Conservation (phyloP, 2,113 vertebrate genomes). For the Nyctereutes procyonoides region DNA sequence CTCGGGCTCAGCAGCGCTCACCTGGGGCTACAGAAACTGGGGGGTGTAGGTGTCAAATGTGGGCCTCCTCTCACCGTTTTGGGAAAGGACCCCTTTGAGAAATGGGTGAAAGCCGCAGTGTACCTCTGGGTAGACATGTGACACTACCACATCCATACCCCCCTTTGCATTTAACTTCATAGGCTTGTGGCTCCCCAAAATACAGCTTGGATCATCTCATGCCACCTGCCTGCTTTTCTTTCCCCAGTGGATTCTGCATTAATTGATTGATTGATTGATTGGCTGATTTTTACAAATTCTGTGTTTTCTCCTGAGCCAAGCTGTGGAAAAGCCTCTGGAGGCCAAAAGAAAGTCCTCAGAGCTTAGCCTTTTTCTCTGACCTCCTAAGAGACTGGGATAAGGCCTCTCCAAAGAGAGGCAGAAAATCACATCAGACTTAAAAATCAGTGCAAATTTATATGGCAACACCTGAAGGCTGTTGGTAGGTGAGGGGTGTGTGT, state of each 20-base stretch:
- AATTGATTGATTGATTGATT: neutral
- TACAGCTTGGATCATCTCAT: neutral
- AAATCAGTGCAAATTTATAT: neutral
- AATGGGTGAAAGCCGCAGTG: neutral
- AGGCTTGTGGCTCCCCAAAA: neutral
- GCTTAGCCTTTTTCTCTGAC: neutral
- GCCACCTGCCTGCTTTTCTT: neutral
- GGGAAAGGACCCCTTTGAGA: neutral
- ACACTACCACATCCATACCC: rapidly evolving
- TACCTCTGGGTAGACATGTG: neutral
- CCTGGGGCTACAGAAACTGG: neutral
- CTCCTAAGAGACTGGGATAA: neutral
- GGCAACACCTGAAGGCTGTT: neutral
- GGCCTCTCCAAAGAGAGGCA: neutral
- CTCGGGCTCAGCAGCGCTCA: neutral
- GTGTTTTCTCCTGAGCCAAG: neutral
- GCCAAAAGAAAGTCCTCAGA: neutral
- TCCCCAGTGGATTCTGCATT: neutral
- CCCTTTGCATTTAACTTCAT: neutral
- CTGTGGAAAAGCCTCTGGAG: neutral
- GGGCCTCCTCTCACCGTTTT: neutral
- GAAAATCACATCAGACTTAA: neutral
- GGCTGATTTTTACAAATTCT: neutral
- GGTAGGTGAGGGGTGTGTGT: neutral
- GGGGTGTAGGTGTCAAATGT: neutral